phyloP scores from a whole-genome alignment of 1,140 invertebrate species.

The Drosophila oshimai region DNA sequence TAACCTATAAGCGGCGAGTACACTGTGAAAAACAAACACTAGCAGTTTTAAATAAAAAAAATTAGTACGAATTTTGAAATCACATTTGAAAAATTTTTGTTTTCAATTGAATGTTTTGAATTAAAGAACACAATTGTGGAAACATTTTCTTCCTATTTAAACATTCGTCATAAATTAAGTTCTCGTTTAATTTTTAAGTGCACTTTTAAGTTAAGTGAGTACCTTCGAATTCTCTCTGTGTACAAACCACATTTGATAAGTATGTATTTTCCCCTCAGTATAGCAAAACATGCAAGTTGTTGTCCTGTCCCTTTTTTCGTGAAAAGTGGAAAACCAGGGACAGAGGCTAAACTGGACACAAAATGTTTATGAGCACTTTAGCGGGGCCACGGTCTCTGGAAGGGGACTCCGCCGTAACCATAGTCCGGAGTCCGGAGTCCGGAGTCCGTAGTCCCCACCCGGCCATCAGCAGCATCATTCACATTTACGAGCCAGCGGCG shows the following conservation, averaged over 20 bases:
- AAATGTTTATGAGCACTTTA: slow-evolving; percentile 77
- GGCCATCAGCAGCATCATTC: slow-evolving; percentile 71
- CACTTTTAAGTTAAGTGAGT: too few species aligned
- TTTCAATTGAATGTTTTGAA: too few species aligned
- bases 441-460: slow-evolving; percentile 41
- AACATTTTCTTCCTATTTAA: too few species aligned
- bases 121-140: too few species aligned
- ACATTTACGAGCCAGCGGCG: slow-evolving; percentile 60
- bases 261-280: not conserved
- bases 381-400: slow-evolving; percentile 21
- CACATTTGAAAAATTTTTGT: too few species aligned
- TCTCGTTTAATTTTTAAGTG: too few species aligned
- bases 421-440: slow-evolving; percentile 4
- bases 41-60: not conserved
- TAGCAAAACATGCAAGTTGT: not conserved
- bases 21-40: not conserved
- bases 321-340: not conserved
- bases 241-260: too few species aligned
- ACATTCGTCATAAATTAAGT: too few species aligned
- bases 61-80: too few species aligned
- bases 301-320: not conserved
- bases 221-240: too few species aligned
- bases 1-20: slow-evolving; percentile 35
- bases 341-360: slow-evolving; percentile 36
- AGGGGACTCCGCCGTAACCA: not conserved